Evolutionary conservation across 2,888 invertebrate species (phyloP).

Genomic region (Dasysyrphus tricinctus): DNA sequence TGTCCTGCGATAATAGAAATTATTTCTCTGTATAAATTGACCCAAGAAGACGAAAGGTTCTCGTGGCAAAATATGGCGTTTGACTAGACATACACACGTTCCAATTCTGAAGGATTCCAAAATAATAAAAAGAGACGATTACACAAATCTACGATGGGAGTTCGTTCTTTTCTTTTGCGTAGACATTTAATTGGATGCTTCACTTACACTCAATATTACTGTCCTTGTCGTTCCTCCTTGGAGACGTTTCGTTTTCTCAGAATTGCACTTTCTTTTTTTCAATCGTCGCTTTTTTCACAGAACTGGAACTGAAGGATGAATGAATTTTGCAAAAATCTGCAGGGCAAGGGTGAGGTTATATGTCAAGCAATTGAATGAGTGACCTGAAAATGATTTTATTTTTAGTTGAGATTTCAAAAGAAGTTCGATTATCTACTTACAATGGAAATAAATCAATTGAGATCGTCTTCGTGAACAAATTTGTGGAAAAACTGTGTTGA

Average conservation of each 20-base stretch:
- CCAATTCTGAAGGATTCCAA: slow-evolving; percentile 48
- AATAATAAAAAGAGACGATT: slow-evolving; percentile 46
- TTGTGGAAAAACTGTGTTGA: slow-evolving; percentile 54
- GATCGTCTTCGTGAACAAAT: slow-evolving; percentile 27
- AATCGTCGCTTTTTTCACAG: neutral
- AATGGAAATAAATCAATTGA: slow-evolving; percentile 42
- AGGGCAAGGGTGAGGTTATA: slow-evolving; percentile 55
- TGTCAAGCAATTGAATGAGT: slow-evolving; percentile 52
- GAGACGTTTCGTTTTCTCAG: slow-evolving; percentile 59
- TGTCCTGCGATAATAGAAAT: slow-evolving; percentile 54
- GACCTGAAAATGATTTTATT: slow-evolving; percentile 23
- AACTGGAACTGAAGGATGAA: slow-evolving; percentile 38
- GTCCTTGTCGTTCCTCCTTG: slow-evolving; percentile 51
- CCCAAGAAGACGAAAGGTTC: slow-evolving; percentile 73
- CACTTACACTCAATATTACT: slow-evolving; percentile 33
- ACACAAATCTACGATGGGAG: neutral
- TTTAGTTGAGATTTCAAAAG: neutral
- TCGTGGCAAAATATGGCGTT: slow-evolving; percentile 77
- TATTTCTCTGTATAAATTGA: slow-evolving; percentile 58
- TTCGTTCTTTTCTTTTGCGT: slow-evolving; percentile 42
- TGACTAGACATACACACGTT: slow-evolving; percentile 68
- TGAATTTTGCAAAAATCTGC: slow-evolving; percentile 19
- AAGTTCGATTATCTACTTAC: slow-evolving; percentile 49
- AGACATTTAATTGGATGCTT: slow-evolving; percentile 2
- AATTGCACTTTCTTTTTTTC: slow-evolving; percentile 61